phyloP scores from a whole-genome alignment of 1,140 invertebrate genomes.

The Hyposmocoma kahamanoa region DNA sequence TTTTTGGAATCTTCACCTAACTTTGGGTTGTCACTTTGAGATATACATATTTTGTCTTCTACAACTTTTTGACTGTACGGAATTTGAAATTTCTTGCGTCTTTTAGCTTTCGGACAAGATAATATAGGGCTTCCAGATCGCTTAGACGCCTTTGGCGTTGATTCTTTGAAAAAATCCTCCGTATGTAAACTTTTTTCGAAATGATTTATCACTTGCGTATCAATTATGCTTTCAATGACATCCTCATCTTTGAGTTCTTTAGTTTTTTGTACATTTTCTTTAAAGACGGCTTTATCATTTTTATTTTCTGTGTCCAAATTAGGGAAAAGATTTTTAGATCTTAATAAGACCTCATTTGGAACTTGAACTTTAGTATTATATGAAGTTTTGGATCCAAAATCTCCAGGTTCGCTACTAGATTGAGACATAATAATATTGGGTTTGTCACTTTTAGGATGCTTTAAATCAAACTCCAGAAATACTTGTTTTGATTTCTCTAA shows the following conservation, averaged over 20 bases:
- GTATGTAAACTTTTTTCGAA: conserved; percentile 48
- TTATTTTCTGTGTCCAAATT: no score
- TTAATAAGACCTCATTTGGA: no score
- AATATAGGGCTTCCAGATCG: conserved; percentile 63
- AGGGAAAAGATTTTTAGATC: no score
- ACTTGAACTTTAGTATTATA: no score
- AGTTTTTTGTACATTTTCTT: conserved; percentile 15
- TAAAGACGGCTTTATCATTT: conserved; percentile 5
- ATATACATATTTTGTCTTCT: conserved; percentile 7
- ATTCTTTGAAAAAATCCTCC: conserved; percentile 44
- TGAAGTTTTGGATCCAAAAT: no score
- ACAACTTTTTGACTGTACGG: conserved; percentile 28
- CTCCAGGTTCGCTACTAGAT: no score
- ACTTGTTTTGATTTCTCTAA: no score
- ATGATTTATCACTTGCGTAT: conserved; percentile 52
- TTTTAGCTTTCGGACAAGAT: conserved; percentile 50
- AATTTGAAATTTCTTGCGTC: conserved; percentile 43
- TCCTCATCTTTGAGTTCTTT: neutral
- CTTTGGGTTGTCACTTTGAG: neutral
- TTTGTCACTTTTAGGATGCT: no score
- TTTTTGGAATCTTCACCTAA: neutral
- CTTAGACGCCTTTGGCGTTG: conserved; percentile 28
- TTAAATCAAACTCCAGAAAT: no score
- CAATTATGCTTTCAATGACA: conserved; percentile 26
- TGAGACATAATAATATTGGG: no score